A percentile compares a stretch with the other conserved stretches of the same genome.
Conservation (phyloP, 2,797 vertebrate genomes). For the Allochrocebus solatus region DNA sequence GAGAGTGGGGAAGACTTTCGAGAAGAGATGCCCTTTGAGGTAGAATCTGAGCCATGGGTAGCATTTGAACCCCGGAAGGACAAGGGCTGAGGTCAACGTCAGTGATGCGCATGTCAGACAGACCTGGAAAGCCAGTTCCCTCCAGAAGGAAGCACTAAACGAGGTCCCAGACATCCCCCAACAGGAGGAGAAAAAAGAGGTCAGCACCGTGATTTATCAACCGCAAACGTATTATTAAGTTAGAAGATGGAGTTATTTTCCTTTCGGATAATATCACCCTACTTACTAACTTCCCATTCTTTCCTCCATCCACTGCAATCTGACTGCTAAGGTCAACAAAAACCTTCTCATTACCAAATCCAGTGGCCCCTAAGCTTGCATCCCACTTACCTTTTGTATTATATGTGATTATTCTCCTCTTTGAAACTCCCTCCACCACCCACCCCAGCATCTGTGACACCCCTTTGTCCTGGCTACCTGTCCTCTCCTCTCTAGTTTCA, state of each 20-base stretch:
- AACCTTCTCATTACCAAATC: neutral
- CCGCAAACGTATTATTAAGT: neutral
- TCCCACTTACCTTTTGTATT: neutral
- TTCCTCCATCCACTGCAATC: neutral
- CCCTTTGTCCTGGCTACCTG: no score
- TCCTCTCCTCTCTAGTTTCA: neutral
- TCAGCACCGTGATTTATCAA: neutral
- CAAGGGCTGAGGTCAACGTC: neutral
- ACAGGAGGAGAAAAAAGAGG: neutral
- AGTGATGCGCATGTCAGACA: neutral
- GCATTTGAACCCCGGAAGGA: neutral
- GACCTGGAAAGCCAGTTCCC: neutral
- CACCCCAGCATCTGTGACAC: neutral
- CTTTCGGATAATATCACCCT: slow-evolving; percentile 17
- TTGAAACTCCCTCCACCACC: neutral
- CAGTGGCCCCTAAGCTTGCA: neutral
- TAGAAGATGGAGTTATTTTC: slow-evolving; percentile 11
- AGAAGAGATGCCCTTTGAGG: neutral
- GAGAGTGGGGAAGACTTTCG: neutral
- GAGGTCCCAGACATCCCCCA: neutral
- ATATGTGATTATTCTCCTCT: neutral
- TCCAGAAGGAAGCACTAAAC: fast-evolving
- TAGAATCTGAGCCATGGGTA: neutral
- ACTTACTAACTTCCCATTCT: neutral
- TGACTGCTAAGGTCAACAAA: neutral